Evolutionary conservation across 2,888 invertebrate species (phyloP).

Genomic region (Amphipyra tragopoginis): DNA sequence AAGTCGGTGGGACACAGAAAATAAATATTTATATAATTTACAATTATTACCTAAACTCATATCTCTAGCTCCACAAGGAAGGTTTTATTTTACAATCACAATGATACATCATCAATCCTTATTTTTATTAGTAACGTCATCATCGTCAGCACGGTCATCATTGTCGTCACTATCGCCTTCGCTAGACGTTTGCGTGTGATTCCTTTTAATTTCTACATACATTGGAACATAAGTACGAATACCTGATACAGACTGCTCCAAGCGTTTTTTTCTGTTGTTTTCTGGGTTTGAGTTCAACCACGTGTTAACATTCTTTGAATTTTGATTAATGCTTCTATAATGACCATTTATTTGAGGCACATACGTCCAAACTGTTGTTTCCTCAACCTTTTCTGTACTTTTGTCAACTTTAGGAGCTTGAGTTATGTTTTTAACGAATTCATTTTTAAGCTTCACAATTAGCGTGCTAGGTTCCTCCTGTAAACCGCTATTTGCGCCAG

Average conservation of each 20-base stretch:
- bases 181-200: slow-evolving; percentile 61
- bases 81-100: slow-evolving; percentile 44
- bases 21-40: slow-evolving; percentile 39
- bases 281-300: slow-evolving; percentile 67
- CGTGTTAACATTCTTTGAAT: slow-evolving; percentile 66
- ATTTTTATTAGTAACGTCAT: neutral
- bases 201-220: slow-evolving; percentile 83
- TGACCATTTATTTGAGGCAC: slow-evolving; percentile 85
- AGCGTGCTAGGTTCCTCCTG: slow-evolving; percentile 64
- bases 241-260: slow-evolving; percentile 74
- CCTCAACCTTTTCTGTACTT: slow-evolving; percentile 47
- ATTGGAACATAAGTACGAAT: slow-evolving; percentile 72
- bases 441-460: slow-evolving; percentile 73
- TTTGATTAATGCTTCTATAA: slow-evolving; percentile 76
- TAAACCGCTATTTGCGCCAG: slow-evolving; percentile 30
- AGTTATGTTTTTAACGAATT: slow-evolving; percentile 59
- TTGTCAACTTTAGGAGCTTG: slow-evolving; percentile 13
- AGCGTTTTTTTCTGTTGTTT: slow-evolving; percentile 72
- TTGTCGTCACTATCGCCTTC: slow-evolving; percentile 24
- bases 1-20: slow-evolving; percentile 64
- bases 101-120: slow-evolving; percentile 25
- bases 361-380: slow-evolving; percentile 69
- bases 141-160: slow-evolving; percentile 3
- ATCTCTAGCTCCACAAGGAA: slow-evolving; percentile 5
- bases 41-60: slow-evolving; percentile 30